phyloP scores from a whole-genome alignment of 2,888 invertebrate species.

The Pantelozetes paolii region DNA sequence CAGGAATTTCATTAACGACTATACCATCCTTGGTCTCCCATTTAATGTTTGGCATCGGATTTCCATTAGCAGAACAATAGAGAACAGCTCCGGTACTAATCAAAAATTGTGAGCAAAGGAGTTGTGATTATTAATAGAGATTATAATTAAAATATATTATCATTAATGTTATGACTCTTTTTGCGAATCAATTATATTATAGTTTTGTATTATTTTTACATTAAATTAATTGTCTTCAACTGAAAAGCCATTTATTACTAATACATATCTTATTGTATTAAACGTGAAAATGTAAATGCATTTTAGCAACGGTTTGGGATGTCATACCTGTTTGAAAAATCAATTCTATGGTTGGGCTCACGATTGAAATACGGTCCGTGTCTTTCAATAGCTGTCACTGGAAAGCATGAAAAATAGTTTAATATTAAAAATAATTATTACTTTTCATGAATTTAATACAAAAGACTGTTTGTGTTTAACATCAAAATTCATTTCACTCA shows the following conservation, averaged over 20 bases:
- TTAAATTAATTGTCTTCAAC: slow-evolving; percentile 4
- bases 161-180: not conserved
- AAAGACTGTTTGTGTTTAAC: not conserved
- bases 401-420: not conserved
- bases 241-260: too few species aligned
- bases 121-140: not conserved
- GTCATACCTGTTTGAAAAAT: slow-evolving; percentile 42
- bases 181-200: not conserved
- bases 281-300: too few species aligned
- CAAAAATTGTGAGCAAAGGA: slow-evolving; percentile 10
- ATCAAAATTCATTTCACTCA: slow-evolving; percentile 4
- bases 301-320: too few species aligned
- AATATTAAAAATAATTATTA: slow-evolving; percentile 28
- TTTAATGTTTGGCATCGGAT: slow-evolving; percentile 44
- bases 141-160: not conserved
- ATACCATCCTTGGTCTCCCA: slow-evolving; percentile 44
- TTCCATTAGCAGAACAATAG: slow-evolving; percentile 45
- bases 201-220: not conserved
- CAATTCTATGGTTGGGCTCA: slow-evolving; percentile 39
- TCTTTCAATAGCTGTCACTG: slow-evolving; percentile 21
- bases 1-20: slow-evolving; percentile 44
- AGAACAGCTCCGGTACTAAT: slow-evolving; percentile 45
- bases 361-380: slow-evolving; percentile 41
- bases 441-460: not conserved
- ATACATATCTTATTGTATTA: too few species aligned